Conservation (phyloP, 2,888 invertebrate species). For the Drosophila anceps region DNA sequence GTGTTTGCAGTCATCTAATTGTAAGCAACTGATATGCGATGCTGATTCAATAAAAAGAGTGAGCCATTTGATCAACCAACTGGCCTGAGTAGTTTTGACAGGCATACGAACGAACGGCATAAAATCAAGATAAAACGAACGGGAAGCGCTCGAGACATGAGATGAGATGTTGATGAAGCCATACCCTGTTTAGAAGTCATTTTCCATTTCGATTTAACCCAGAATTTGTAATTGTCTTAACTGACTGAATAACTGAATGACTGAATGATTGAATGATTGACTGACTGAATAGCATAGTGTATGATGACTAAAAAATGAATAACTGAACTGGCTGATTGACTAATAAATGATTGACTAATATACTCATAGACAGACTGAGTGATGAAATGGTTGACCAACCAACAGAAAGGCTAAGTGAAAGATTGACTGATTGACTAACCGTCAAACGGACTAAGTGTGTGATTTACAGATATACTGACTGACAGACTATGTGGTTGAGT, state of each 20-base stretch:
- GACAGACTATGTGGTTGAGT: not conserved
- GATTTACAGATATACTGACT: not conserved
- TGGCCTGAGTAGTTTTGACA: conserved; percentile 26
- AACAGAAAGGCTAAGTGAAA: not conserved
- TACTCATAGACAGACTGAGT: not conserved
- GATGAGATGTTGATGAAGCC: not conserved
- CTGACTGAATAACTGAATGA: not conserved
- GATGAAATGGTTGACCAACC: not conserved
- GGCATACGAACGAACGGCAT: conserved; percentile 7
- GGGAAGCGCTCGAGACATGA: not conserved
- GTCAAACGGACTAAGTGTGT: not conserved
- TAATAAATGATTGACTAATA: no score
- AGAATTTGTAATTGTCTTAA: not conserved
- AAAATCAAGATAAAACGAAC: not conserved
- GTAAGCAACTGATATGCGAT: conserved; percentile 23
- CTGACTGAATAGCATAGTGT: not conserved
- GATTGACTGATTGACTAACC: not conserved
- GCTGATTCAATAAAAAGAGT: conserved; percentile 53
- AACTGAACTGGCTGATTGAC: no score
- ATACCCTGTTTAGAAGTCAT: not conserved
- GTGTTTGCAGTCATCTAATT: conserved; percentile 25
- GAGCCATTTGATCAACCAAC: conserved; percentile 23
- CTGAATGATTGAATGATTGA: not conserved
- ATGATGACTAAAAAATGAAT: no score
- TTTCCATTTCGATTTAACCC: no score